Base-by-base conservation (phyloP, 2,797 vertebrate species). In the Syngnathus rostellatus region DNA sequence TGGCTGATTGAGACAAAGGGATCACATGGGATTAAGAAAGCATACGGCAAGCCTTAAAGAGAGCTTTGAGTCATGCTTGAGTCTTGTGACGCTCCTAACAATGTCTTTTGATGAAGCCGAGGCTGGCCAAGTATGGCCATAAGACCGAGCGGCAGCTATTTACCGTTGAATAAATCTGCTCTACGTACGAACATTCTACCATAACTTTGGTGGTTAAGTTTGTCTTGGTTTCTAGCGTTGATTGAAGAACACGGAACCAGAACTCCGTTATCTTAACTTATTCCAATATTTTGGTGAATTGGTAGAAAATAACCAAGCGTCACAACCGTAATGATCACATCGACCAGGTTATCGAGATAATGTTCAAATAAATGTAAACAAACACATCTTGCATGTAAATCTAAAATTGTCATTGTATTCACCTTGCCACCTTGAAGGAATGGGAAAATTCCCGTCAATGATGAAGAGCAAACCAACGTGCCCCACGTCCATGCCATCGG, bases 401-500 rank as follows among this genome's bases (percentile, higher is more conserved):
- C 17, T 38, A 8, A 8, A 17, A 2, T 37, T 8, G 2, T 59
- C 16, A 10, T 2, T n/a, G 5, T 1, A 21, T n/a, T 46, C 41
- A 25, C 8, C 7, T 45, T 46, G 12, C 41, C 21, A 62, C 21
- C 5, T 53, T 68, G 2, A 63, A 99, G 97, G 82, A 98, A 85
- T 71, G 95, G 97, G 5, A 99, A 97, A 70, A 78, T 99, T 57
- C 94, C 93, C 5, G 95, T 95, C 39, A 95, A 92, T 3, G 94
- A 97, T 37, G 87, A 91, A 68, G 97, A 99, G 61, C 95, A 97
- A 91, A 97, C 96, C 69, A 98, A 81, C 0, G 87, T 99, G 77
- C 90, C 95, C 41, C 90, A 98, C 53, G 84, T 99, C 79, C 95
- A 94, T 0, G 97, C 94, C 50, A 87, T 99, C 6, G 97, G 97